Evolutionary conservation across 1,140 invertebrate genomes (phyloP).

Genomic region (Elymnias hypermnestra): DNA sequence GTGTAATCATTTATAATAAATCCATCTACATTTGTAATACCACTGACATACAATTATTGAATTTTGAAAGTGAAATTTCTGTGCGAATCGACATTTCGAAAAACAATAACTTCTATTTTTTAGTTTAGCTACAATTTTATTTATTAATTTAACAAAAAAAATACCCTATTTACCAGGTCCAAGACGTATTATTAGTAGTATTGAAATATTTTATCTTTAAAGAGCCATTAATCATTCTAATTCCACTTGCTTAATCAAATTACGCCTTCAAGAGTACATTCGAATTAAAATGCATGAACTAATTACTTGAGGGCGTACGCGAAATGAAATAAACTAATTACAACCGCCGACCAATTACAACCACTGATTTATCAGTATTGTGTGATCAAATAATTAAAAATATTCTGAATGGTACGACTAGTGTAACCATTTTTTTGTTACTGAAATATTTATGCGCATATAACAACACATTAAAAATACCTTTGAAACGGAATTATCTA

Average conservation of each 20-base stretch:
- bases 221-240: neutral
- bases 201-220: neutral
- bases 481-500: no score
- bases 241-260: conserved; percentile 20
- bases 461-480: no score
- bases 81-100: no score
- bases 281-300: conserved; percentile 58
- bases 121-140: no score
- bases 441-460: no score
- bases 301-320: conserved; percentile 50
- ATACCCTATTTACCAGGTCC: no score
- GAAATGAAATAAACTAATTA: conserved; percentile 61
- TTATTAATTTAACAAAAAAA: no score
- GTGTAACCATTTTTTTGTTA: conserved; percentile 2
- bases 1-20: no score
- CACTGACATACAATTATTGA: no score
- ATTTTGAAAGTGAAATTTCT: no score
- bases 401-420: conserved; percentile 39
- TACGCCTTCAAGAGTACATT: conserved; percentile 28
- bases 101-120: no score
- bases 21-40: no score
- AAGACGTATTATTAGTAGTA: neutral
- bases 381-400: conserved; percentile 74
- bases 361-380: conserved; percentile 59
- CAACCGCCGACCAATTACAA: conserved; percentile 52